Conservation (phyloP, 2,888 invertebrate species). For the Drosophila stalkeri region DNA sequence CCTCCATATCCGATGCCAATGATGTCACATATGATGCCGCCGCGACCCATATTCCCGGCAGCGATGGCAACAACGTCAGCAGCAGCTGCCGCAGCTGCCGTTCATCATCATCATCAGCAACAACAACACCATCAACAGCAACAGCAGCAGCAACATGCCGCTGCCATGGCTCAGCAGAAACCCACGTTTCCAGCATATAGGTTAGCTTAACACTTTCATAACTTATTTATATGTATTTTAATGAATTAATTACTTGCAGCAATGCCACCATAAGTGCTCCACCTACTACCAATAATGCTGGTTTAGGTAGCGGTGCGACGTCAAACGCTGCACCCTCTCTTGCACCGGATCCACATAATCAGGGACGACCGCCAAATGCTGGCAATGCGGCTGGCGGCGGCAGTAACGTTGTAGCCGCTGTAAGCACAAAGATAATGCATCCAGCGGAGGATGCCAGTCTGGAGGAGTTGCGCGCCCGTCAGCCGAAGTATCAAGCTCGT, state of each 20-base stretch:
- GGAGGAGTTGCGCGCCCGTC: slow-evolving; percentile 92
- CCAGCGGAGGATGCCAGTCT: slow-evolving; percentile 96
- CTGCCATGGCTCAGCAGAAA: slow-evolving; percentile 87
- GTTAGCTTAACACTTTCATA: slow-evolving; percentile 84
- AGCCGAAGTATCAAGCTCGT: slow-evolving; percentile 88
- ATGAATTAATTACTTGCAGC: slow-evolving; percentile 83
- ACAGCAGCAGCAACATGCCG: slow-evolving; percentile 59
- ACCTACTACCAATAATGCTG: slow-evolving; percentile 87
- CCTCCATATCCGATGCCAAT: slow-evolving; percentile 91
- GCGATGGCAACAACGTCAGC: slow-evolving; percentile 89
- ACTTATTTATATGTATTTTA: not conserved
- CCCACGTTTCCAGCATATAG: slow-evolving; percentile 93
- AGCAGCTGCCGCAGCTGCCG: slow-evolving; percentile 82
- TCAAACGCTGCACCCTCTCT: slow-evolving; percentile 82
- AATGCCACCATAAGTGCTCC: slow-evolving; percentile 92
- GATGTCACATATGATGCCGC: slow-evolving; percentile 87
- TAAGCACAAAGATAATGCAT: slow-evolving; percentile 95
- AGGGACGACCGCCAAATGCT: slow-evolving; percentile 62
- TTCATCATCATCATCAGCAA: slow-evolving; percentile 44
- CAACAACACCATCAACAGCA: slow-evolving; percentile 42
- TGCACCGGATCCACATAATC: slow-evolving; percentile 62
- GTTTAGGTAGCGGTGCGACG: slow-evolving; percentile 85
- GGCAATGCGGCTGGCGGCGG: slow-evolving; percentile 22
- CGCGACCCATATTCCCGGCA: slow-evolving; percentile 93
- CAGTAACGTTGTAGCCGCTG: slow-evolving; percentile 90